Evolutionary conservation across 2,888 invertebrate genomes (phyloP).

Genomic region (Pyrgus malvae): DNA sequence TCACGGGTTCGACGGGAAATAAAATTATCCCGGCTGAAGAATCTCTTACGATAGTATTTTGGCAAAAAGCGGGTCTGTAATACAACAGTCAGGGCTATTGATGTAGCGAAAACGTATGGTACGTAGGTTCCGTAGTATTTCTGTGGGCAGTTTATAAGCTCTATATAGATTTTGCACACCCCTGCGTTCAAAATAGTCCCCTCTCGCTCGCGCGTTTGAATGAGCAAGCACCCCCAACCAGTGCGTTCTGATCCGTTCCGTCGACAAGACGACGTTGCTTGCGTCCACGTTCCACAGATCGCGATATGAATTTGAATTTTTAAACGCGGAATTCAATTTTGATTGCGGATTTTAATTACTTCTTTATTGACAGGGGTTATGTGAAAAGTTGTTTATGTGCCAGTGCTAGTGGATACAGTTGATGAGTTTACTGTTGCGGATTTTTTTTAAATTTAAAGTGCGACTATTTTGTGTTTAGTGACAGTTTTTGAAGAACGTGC

Average conservation of each 20-base stretch:
- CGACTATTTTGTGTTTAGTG: slow-evolving; percentile 20
- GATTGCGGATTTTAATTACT: neutral
- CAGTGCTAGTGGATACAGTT: slow-evolving; percentile 24
- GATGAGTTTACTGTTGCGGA: slow-evolving; percentile 1
- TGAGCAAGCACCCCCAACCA: slow-evolving; percentile 43
- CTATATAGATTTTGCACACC: slow-evolving; percentile 50
- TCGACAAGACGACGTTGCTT: slow-evolving; percentile 42
- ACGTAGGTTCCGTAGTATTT: slow-evolving; percentile 44
- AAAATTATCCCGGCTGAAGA: slow-evolving; percentile 10
- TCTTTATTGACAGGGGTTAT: neutral
- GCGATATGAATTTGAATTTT: slow-evolving; percentile 22
- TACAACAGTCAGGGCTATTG: neutral
- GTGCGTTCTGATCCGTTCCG: slow-evolving; percentile 55
- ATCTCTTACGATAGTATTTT: slow-evolving; percentile 15
- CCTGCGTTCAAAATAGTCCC: slow-evolving; percentile 36
- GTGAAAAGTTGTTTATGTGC: slow-evolving; percentile 16
- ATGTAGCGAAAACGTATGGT: neutral
- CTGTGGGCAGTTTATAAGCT: slow-evolving; percentile 45
- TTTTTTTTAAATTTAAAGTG: slow-evolving; percentile 3
- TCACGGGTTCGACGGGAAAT: slow-evolving; percentile 19
- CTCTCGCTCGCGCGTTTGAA: slow-evolving; percentile 33
- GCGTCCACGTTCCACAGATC: slow-evolving; percentile 29
- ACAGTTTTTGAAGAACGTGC: slow-evolving; percentile 13
- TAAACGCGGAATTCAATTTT: slow-evolving; percentile 27
- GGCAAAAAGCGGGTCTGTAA: slow-evolving; percentile 6